These are phyloP conservation scores for Psilanteris sp. DNA, from an alignment of 1,140 invertebrate species.

Conservation along the genomic window DNA sequence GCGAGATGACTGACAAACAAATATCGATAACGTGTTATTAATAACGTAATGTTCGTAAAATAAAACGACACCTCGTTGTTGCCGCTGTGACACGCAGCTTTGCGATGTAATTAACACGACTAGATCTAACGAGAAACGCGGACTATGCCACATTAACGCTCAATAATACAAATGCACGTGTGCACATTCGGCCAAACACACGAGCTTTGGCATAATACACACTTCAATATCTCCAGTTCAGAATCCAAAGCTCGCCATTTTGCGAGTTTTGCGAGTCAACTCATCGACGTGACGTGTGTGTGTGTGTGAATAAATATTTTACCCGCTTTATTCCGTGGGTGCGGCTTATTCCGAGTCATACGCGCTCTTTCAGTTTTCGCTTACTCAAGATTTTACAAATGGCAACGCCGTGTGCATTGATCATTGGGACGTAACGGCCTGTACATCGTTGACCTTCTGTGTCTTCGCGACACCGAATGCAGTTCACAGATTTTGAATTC, in stretches of 20 bases:
- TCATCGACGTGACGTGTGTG: constrained; percentile 17
- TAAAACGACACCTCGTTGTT: constrained; percentile 23
- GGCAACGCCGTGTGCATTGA: constrained; percentile 9
- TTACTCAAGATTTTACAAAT: constrained; percentile 30
- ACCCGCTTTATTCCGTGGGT: constrained; percentile 19
- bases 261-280: constrained; percentile 14
- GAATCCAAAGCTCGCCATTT: constrained; percentile 38
- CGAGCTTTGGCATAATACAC: constrained; percentile 3
- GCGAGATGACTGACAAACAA: not conserved
- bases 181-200: not conserved
- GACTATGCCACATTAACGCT: constrained; percentile 11
- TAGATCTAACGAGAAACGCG: not conserved
- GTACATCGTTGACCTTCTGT: too few species aligned
- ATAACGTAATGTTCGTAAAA: constrained; percentile 24
- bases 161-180: constrained; percentile 14
- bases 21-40: constrained; percentile 34
- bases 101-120: constrained; percentile 37
- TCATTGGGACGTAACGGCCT: too few species aligned
- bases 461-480: too few species aligned
- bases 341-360: too few species aligned
- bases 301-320: constrained; percentile 41
- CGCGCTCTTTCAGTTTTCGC: too few species aligned
- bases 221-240: constrained; percentile 6
- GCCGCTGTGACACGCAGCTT: constrained; percentile 10
- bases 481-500: constrained; percentile 4